Evolutionary conservation across 2,113 vertebrate genomes (phyloP).

Genomic region (Rissa tridactyla): DNA sequence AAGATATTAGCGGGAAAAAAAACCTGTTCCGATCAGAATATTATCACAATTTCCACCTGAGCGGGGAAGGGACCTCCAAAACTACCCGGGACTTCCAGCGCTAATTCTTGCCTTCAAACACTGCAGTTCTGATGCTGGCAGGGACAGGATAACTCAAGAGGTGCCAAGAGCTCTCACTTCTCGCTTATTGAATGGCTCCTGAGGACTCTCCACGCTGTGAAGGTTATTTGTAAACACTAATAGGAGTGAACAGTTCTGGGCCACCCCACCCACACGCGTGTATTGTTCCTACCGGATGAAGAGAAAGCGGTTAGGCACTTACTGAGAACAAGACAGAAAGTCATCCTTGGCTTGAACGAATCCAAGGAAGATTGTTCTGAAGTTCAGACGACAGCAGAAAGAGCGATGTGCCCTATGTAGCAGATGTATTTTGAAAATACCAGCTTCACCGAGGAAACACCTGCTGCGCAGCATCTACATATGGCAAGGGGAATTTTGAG

Average conservation of each 20-base stretch:
- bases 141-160: background rate
- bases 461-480: background rate
- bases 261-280: accelerated
- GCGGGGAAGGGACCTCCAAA: background rate
- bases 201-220: background rate
- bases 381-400: background rate
- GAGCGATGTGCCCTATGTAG: background rate
- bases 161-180: background rate
- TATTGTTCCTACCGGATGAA: background rate
- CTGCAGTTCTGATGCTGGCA: background rate
- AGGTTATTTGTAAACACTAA: background rate
- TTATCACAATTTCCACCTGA: background rate
- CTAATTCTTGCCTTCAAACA: accelerated
- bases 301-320: background rate
- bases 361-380: background rate
- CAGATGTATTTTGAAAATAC: background rate
- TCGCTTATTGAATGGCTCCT: background rate
- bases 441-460: background rate
- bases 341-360: background rate
- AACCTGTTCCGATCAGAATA: background rate
- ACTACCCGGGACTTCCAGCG: background rate
- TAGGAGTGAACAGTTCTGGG: background rate
- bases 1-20: background rate
- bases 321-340: background rate
- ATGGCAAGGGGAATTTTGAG: background rate